These are phyloP conservation scores for Autographa gamma DNA, from an alignment of 2,888 invertebrate species.

Conservation along the genomic window DNA sequence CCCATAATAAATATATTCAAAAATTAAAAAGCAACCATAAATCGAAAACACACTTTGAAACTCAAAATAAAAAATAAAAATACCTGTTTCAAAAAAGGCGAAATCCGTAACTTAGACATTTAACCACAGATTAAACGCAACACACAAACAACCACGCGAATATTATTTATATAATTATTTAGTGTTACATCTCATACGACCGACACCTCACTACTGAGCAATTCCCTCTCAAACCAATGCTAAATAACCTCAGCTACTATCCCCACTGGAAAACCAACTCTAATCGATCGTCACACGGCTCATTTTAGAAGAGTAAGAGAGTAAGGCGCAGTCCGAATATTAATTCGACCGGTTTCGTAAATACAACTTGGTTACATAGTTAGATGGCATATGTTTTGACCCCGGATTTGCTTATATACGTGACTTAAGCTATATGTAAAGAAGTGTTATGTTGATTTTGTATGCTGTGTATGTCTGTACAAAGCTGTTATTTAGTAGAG, in stretches of 20 bases:
- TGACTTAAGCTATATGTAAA: neutral
- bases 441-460: neutral
- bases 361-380: constrained; percentile 19
- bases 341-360: constrained; percentile 51
- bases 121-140: constrained; percentile 31
- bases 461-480: neutral
- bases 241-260: constrained; percentile 31
- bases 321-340: constrained; percentile 39
- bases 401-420: constrained; percentile 29
- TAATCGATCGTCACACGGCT: constrained; percentile 6
- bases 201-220: constrained; percentile 35
- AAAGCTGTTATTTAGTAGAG: neutral
- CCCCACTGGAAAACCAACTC: constrained; percentile 3
- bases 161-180: constrained; percentile 2
- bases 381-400: constrained; percentile 20
- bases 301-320: neutral
- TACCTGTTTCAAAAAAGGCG: constrained; percentile 69
- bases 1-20: too few relatives aligned
- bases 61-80: too few relatives aligned
- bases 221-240: constrained; percentile 29
- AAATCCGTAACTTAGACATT: constrained; percentile 52
- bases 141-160: constrained; percentile 3
- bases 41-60: too few relatives aligned
- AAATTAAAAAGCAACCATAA: too few relatives aligned
- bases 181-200: constrained; percentile 30